phyloP scores from a whole-genome alignment of 2,888 invertebrate species.

The Imbricaverruca yamaguchii region DNA sequence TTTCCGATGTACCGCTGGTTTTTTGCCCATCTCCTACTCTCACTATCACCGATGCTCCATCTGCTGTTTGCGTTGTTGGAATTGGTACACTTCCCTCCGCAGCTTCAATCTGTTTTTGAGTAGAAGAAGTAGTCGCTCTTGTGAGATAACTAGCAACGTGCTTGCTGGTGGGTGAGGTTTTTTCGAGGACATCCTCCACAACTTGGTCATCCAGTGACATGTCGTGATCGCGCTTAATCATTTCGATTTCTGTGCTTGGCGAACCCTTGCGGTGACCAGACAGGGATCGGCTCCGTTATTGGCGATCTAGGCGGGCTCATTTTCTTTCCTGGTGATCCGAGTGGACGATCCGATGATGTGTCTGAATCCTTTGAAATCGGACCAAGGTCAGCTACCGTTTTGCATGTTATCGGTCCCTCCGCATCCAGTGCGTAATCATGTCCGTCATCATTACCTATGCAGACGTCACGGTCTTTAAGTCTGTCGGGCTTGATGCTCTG shows the following conservation, averaged over 20 bases:
- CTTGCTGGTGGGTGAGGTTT: background rate
- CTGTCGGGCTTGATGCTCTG: background rate
- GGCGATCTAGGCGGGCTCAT: too few relatives aligned
- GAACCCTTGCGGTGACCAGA: too few relatives aligned
- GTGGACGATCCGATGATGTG: too few relatives aligned
- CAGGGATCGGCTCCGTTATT: too few relatives aligned
- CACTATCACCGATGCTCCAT: too few relatives aligned
- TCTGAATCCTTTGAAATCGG: background rate
- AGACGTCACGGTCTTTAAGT: background rate
- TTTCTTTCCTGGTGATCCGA: too few relatives aligned
- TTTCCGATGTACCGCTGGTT: too few relatives aligned
- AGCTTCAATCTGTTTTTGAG: background rate
- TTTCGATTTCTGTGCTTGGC: too few relatives aligned
- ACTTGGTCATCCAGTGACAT: background rate
- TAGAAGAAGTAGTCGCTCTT: background rate
- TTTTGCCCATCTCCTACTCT: too few relatives aligned
- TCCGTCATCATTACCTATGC: background rate
- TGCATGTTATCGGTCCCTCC: background rate
- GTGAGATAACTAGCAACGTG: background rate
- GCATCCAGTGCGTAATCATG: background rate
- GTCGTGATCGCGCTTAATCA: background rate
- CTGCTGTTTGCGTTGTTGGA: too few relatives aligned
- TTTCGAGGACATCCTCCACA: background rate
- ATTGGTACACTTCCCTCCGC: too few relatives aligned
- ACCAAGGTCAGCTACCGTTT: background rate